phyloP scores from a whole-genome alignment of 2,797 vertebrate species.

The Galago senegalensis region DNA sequence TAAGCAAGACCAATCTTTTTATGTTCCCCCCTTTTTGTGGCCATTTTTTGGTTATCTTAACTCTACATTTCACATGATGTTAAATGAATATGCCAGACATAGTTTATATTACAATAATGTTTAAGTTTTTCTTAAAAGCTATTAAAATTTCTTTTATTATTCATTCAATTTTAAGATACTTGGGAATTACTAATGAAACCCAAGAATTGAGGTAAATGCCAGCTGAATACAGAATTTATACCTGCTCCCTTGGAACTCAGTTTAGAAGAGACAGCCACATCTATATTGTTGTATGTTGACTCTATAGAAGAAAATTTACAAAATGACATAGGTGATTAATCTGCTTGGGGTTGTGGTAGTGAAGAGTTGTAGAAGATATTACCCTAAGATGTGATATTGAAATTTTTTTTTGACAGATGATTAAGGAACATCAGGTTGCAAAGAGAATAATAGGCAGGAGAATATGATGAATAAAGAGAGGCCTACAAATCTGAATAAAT shows the following conservation, averaged over 20 bases:
- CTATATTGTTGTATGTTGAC: neutral
- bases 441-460: neutral
- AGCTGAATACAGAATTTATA: neutral
- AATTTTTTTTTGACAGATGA: neutral
- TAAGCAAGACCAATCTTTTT: neutral
- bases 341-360: neutral
- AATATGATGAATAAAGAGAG: neutral
- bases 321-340: neutral
- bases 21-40: neutral
- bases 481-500: neutral
- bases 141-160: neutral
- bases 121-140: conserved; percentile 42
- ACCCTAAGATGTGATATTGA: neutral
- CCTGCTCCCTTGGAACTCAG: neutral
- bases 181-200: neutral
- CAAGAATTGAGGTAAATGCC: neutral
- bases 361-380: neutral
- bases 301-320: neutral
- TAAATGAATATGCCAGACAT: neutral
- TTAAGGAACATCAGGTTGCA: neutral
- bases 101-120: conserved; percentile 35
- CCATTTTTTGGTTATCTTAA: neutral
- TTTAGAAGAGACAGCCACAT: neutral
- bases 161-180: neutral
- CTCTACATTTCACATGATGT: neutral